phyloP scores from a whole-genome alignment of 2,113 vertebrate species.

The Pardalotus punctatus region DNA sequence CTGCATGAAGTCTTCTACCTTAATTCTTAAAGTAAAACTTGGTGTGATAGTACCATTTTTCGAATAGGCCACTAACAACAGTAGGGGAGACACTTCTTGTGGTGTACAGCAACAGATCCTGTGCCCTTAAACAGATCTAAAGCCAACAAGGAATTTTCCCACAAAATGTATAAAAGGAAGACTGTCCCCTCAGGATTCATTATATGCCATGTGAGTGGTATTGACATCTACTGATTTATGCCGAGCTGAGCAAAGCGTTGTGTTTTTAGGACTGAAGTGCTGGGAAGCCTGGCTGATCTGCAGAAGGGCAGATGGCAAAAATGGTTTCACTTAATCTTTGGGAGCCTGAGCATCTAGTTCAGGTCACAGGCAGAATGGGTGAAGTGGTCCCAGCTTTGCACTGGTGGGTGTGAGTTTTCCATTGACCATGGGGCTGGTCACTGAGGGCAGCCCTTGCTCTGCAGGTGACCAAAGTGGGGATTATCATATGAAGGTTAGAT shows the following conservation, averaged over 20 bases:
- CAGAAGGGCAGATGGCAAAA: not conserved
- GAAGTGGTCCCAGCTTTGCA: not conserved
- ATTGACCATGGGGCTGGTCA: not conserved
- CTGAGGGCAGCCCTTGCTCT: not conserved
- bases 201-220: not conserved
- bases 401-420: not conserved
- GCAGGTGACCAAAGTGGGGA: not conserved
- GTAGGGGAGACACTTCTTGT: not conserved
- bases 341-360: not conserved
- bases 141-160: slow-evolving; percentile 7
- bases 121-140: not conserved
- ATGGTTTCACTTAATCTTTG: slow-evolving; percentile 8
- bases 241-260: not conserved
- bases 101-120: not conserved
- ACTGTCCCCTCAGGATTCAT: slow-evolving; percentile 23
- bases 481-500: not conserved
- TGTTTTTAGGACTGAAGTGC: not conserved
- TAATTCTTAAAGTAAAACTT: not conserved
- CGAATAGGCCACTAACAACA: not conserved
- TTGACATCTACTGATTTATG: slow-evolving; percentile 1
- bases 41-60: not conserved
- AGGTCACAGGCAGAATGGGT: not conserved
- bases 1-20: not conserved
- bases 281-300: not conserved
- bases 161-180: not conserved